phyloP scores from a whole-genome alignment of 2,888 invertebrate species.

The Cephus runcator region DNA sequence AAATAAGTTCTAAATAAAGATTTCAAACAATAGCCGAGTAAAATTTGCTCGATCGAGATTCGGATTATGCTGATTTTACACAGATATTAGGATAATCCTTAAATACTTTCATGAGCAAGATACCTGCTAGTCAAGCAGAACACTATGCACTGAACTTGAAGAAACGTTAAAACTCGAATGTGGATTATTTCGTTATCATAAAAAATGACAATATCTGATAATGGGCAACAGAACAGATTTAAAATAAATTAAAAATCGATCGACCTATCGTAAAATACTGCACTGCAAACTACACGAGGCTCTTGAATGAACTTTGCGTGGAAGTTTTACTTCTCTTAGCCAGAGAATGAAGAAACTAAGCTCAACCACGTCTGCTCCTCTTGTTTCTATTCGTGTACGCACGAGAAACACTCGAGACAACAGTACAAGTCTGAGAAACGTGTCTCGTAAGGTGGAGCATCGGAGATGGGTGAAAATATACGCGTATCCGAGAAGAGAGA shows the following conservation, averaged over 20 bases:
- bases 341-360: constrained; percentile 28
- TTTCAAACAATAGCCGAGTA: not conserved
- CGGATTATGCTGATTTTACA: not conserved
- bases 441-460: constrained; percentile 20
- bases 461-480: constrained; percentile 37
- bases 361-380: constrained; percentile 30
- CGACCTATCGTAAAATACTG: not conserved
- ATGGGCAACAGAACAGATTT: not conserved
- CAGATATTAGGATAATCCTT: not conserved
- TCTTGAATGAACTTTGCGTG: not conserved
- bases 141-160: not conserved
- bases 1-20: not conserved
- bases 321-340: constrained; percentile 9
- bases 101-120: not conserved
- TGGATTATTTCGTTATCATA: not conserved
- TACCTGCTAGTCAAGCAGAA: not conserved
- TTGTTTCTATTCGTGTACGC: constrained; percentile 47
- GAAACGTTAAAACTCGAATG: not conserved
- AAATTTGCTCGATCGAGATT: not conserved
- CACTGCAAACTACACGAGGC: not conserved
- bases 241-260: not conserved
- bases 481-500: constrained; percentile 1
- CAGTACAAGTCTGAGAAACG: not conserved
- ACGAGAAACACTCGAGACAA: not conserved
- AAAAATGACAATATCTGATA: not conserved